Evolutionary conservation across 2,888 invertebrate genomes (phyloP).

Genomic region (Monoplex corrugatus): DNA sequence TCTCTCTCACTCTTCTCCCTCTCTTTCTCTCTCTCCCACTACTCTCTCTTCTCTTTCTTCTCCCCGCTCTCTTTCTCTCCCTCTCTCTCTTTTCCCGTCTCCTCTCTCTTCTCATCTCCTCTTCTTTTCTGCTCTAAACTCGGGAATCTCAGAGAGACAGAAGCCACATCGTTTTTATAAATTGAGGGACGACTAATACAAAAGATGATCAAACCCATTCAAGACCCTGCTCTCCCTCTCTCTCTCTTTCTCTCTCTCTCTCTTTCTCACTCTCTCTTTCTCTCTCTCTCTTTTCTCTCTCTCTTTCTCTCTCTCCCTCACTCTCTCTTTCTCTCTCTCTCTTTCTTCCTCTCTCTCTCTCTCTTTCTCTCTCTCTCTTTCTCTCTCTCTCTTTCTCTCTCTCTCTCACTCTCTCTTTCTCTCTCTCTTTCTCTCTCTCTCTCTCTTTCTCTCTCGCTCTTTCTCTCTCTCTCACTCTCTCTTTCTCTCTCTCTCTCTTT

Average conservation of each 20-base stretch:
- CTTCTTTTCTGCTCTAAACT: too few relatives aligned
- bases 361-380: background rate
- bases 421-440: conserved; percentile 12
- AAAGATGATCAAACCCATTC: too few relatives aligned
- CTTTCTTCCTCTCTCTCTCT: background rate
- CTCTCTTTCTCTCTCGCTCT: conserved; percentile 34
- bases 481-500: conserved; percentile 19
- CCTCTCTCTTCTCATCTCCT: background rate
- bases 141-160: too few relatives aligned
- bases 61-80: too few relatives aligned
- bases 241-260: too few relatives aligned
- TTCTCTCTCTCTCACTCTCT: conserved; percentile 26
- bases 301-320: background rate
- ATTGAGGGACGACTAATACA: too few relatives aligned
- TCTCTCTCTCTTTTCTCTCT: background rate
- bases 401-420: background rate
- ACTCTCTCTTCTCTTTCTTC: background rate
- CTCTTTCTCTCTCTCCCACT: conserved; percentile 29
- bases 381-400: background rate
- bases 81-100: background rate
- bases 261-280: background rate
- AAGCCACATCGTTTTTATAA: too few relatives aligned
- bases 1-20: conserved; percentile 38
- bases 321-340: background rate
- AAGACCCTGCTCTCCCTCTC: too few relatives aligned